phyloP scores from a whole-genome alignment of 1,140 invertebrate genomes.

The Chionoecetes opilio region DNA sequence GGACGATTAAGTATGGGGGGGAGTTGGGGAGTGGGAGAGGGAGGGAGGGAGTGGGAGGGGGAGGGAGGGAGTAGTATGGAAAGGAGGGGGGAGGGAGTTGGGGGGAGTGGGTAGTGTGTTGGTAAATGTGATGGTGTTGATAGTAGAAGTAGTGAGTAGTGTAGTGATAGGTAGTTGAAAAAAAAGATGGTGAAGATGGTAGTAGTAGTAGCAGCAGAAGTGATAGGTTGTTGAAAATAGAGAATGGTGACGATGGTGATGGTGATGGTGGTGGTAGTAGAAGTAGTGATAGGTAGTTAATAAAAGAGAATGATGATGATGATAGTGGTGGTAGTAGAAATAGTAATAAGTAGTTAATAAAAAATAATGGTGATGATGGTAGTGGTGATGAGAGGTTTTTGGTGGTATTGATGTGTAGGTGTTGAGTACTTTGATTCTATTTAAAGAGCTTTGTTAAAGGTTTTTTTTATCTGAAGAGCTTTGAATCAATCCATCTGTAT shows the following conservation, averaged over 20 bases:
- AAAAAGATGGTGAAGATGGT: neutral
- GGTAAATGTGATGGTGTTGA: neutral
- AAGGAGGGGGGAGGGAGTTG: neutral
- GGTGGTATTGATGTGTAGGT: no score
- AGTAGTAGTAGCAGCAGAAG: neutral
- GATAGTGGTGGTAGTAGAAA: no score
- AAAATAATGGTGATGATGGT: neutral
- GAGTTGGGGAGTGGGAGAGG: no score
- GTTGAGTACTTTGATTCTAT: no score
- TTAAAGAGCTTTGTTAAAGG: no score
- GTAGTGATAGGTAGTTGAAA: neutral
- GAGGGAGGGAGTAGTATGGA: neutral
- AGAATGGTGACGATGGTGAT: neutral
- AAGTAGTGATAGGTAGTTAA: no score
- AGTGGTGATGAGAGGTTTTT: no score
- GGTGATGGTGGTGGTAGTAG: neutral
- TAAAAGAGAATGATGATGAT: no score
- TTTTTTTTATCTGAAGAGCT: no score
- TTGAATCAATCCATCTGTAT: no score
- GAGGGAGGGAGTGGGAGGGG: neutral
- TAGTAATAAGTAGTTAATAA: no score
- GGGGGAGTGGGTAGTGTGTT: neutral
- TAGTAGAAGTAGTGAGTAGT: no score
- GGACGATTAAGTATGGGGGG: neutral
- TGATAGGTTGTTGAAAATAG: neutral